Evolutionary conservation across 2,888 invertebrate genomes (phyloP), one percentile per base, ranked within the genome.

Genomic region (Choreutis nemorana): DNA sequence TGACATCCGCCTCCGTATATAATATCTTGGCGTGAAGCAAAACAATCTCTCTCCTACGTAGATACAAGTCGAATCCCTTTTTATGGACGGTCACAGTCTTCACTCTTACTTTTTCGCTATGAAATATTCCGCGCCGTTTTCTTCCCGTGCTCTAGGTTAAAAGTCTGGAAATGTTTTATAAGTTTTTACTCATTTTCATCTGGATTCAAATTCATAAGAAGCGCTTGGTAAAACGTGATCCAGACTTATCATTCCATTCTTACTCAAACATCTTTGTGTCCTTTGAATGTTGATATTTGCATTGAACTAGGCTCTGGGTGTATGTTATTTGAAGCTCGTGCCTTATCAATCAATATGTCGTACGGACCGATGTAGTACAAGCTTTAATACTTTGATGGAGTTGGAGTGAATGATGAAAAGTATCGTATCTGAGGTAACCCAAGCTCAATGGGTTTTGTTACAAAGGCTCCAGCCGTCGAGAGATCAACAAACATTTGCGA

Each of bases 401-500:
- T 28, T 20, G 34, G 42, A 54, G 57, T 54, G 57, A 52, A 61
- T 57, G 63, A 61, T 64, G 62, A 62, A 66, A 66, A 68, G 62
- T 66, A 63, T 60, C 56, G 50, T 44, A 48, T 48, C 54, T 46
- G 52, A 55, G 55, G 60, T 54, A 53, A 57, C 60, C 45, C 54
- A 50, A 54, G 50, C 53, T 49, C 35, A 40, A 43, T 49, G 61
- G 55, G 63, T 67, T 55, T 55, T 50, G 64, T 68, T 62, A 67
- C 73, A 78, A 75, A 75, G 68, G 71, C 60, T 46, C 52, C 59
- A 31, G 56, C 55, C 59, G 53, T 60, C 45, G 62, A 72, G 72
- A 63, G 70, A 57, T 61, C 53, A 54, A 65, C 58, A 75, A 73
- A 77, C 75, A 73, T 41, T 46, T 47, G 50, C 44, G 60, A 68